Evolutionary conservation across 2,113 vertebrate genomes (phyloP), one percentile per base, ranked within the genome.

Genomic region (Nothobranchius furzeri): DNA sequence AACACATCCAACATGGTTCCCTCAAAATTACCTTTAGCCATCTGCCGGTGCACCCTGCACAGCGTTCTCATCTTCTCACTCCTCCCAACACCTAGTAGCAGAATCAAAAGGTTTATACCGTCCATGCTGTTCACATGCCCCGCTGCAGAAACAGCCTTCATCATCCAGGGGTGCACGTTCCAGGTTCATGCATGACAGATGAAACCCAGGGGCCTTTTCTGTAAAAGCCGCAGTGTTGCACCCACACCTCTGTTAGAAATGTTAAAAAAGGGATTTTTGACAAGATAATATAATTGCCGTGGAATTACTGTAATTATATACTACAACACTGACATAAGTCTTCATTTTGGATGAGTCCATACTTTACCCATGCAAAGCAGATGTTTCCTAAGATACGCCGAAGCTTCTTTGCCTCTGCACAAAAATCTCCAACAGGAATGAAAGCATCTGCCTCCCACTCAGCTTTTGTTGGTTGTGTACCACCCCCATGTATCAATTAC

Each of bases 41-140:
- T 75, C 72, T 64, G 59, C 17, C 1, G 48, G 49, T 59, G 47
- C 65, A 54, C 57, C 64, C 58, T 20, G 76, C 65, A 83, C 67
- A 51, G 62, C 54, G 68, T 57, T 25, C 73, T 14, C 68, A 45
- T 45, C 43, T 12, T 45, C 43, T 2, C 43, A 17, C 58, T 25
- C 61, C 64, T 35, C 55, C 35, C 13, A 40, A 30, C 53, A 73
- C 77, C 78, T 17, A 64, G 70, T 59, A 64, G 68, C 79, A 62
- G 65, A 58, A 75, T 68, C 67, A 75, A 82, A 84, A 75, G 79
- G 88, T 88, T 87, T 78, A 79, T 86, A 84, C 76, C 75, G 87
- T 84, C 72, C 76, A 87, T 83, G 63, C 63, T 49, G 76, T 60
- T 60, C 66, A 47, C 78, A 78, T 60, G 70, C 73, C 65, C 77